Percentiles rank a stretch among this genome's conserved stretches.
Evolutionary conservation across 2,888 invertebrate species (phyloP).

Genomic region (Agriopis leucophaearia): DNA sequence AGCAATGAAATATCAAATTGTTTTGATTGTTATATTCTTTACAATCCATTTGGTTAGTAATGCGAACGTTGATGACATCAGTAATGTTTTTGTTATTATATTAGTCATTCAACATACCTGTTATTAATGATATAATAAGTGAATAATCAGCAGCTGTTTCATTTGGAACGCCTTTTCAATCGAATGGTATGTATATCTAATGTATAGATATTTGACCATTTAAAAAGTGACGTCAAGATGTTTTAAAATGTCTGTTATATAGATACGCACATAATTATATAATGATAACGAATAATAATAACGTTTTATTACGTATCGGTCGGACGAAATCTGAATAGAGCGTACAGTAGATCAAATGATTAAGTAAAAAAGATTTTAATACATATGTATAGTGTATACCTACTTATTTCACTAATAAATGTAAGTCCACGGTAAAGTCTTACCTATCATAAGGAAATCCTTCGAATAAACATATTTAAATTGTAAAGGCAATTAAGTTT

Average conservation of each 20-base stretch:
- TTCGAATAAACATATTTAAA: constrained; percentile 38
- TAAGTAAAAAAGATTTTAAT: too few species aligned
- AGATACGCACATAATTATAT: background rate
- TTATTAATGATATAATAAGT: constrained; percentile 60
- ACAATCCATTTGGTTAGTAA: constrained; percentile 33
- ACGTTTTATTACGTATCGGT: background rate
- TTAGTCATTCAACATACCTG: constrained; percentile 57
- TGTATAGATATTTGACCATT: constrained; percentile 18
- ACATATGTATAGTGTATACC: too few species aligned
- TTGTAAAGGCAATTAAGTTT: constrained; percentile 51
- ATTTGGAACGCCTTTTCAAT: constrained; percentile 53
- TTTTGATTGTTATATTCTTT: constrained; percentile 33
- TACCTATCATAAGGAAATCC: constrained; percentile 50
- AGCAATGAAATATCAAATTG: constrained; percentile 9
- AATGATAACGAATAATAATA: too few species aligned
- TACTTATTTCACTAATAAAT: too few species aligned
- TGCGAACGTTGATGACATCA: constrained; percentile 56
- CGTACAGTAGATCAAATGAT: too few species aligned
- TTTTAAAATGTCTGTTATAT: background rate
- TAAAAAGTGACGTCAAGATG: constrained; percentile 23
- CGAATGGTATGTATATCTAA: constrained; percentile 47
- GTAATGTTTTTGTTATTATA: constrained; percentile 63
- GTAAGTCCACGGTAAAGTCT: constrained; percentile 1
- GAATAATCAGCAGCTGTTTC: constrained; percentile 56
- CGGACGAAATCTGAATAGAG: background rate